Conservation (phyloP, 2,888 invertebrate species). For the Trichopria drosophilae region DNA sequence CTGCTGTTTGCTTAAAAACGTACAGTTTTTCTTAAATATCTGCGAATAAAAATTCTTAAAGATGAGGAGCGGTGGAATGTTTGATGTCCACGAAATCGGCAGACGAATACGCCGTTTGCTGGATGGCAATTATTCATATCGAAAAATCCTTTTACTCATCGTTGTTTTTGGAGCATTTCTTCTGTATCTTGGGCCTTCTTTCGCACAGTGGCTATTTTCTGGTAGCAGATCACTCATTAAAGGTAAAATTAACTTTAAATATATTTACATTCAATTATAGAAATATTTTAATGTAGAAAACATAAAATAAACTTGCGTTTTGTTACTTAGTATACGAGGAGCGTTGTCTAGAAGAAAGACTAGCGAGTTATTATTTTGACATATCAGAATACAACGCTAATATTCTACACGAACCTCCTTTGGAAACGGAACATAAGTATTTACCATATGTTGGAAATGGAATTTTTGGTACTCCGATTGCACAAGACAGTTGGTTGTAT, state of each 20-base stretch:
- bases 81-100: conserved; percentile 48
- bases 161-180: conserved; percentile 56
- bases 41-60: neutral
- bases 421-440: conserved; percentile 64
- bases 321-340: conserved; percentile 59
- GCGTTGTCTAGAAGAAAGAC: conserved; percentile 68
- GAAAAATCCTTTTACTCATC: conserved; percentile 48
- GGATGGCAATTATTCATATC: conserved; percentile 51
- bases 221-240: conserved; percentile 58
- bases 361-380: conserved; percentile 66
- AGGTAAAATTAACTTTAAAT: conserved; percentile 41
- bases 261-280: conserved; percentile 2
- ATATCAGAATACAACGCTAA: conserved; percentile 70
- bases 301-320: conserved; percentile 4
- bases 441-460: conserved; percentile 80
- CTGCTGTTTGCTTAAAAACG: neutral
- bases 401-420: conserved; percentile 64
- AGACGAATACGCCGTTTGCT: conserved; percentile 48
- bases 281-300: conserved; percentile 39
- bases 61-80: conserved; percentile 44
- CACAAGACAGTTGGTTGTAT: conserved; percentile 67
- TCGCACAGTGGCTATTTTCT: conserved; percentile 67
- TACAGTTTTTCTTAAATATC: neutral
- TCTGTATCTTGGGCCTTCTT: conserved; percentile 68
- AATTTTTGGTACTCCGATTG: conserved; percentile 68